Conservation (phyloP, 2,797 vertebrate species). For the Acipenser ruthenus region DNA sequence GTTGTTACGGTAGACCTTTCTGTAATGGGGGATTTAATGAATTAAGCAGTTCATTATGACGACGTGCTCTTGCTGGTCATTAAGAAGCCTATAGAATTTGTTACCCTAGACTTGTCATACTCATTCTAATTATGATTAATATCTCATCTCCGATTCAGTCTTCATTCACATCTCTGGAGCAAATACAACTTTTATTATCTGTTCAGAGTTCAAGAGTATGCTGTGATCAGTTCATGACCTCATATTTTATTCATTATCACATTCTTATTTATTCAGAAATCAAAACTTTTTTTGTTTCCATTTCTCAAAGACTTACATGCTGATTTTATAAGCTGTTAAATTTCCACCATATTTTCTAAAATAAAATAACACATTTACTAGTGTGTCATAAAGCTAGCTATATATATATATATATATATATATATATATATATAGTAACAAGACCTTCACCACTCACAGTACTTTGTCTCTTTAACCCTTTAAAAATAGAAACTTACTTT, state of each 20-base stretch:
- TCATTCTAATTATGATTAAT: conserved; percentile 96
- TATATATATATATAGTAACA: no score
- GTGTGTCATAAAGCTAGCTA: no score
- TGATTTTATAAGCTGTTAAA: background rate
- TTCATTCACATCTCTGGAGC: conserved; percentile 64
- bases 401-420: no score
- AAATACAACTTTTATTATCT: conserved; percentile 61
- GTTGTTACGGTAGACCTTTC: conserved; percentile 55
- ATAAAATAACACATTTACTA: no score
- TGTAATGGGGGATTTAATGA: conserved; percentile 79
- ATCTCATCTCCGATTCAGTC: conserved; percentile 85
- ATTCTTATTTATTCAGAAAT: conserved; percentile 54
- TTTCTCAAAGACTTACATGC: background rate
- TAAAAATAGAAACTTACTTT: no score
- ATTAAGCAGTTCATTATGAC: conserved; percentile 91
- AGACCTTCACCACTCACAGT: no score
- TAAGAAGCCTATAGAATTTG: conserved; percentile 77
- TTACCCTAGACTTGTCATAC: conserved; percentile 77
- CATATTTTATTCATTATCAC: conserved; percentile 85
- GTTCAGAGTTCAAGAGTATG: conserved; percentile 67
- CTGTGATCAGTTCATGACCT: conserved; percentile 69
- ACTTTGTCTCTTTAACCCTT: no score
- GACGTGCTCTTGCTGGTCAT: conserved; percentile 83
- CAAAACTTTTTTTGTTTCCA: conserved; percentile 21
- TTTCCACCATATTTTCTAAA: no score